Percentiles rank a stretch among this genome's conserved stretches.
phyloP scores from a whole-genome alignment of 2,797 vertebrate genomes.

The Coilia nasus region DNA sequence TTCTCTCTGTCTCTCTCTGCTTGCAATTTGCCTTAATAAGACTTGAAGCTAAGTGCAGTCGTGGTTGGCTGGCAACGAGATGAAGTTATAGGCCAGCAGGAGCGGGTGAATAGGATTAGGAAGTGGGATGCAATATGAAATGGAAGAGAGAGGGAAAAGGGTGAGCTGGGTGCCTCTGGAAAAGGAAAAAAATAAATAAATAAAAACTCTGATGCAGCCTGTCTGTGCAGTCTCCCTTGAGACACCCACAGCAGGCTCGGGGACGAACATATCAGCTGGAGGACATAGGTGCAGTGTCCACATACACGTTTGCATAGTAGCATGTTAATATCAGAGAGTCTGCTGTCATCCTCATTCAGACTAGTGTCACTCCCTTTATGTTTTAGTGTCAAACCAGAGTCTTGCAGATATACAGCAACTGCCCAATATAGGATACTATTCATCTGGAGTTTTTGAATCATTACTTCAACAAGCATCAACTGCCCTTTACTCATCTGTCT shows the following conservation, averaged over 20 bases:
- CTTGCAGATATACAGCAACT: background rate
- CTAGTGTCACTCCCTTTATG: background rate
- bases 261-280: background rate
- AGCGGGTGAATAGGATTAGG: background rate
- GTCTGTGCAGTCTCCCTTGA: background rate
- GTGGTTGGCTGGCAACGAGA: background rate
- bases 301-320: background rate
- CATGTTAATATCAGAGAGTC: background rate
- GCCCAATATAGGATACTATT: background rate
- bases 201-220: background rate
- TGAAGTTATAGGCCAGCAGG: background rate
- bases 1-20: background rate
- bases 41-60: slow-evolving; percentile 47
- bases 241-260: background rate
- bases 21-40: slow-evolving; percentile 68
- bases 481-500: background rate
- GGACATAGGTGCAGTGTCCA: background rate
- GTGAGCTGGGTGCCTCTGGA: background rate
- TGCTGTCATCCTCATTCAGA: background rate
- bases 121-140: background rate
- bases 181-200: background rate
- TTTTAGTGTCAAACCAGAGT: background rate
- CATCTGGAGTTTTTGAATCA: background rate
- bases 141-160: background rate
- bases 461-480: background rate